Percentiles rank a stretch among this genome's conserved stretches.
Conservation (phyloP, 2,888 invertebrate genomes). For the Yponomeuta cagnagella region DNA sequence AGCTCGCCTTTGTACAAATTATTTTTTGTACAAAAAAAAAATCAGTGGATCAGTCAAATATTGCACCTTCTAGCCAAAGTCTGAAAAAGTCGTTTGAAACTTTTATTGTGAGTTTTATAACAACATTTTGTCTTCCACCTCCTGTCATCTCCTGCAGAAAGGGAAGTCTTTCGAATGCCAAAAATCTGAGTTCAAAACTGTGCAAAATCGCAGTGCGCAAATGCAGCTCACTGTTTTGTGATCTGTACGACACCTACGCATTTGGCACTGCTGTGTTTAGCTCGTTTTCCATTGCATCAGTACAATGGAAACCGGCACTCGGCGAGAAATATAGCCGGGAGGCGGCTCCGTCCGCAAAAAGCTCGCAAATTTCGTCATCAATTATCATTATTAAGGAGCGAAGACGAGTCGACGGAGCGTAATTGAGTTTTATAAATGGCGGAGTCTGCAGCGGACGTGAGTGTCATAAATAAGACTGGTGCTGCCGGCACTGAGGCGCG, state of each 20-base stretch:
- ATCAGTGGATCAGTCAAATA: too few species aligned
- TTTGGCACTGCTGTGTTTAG: background rate
- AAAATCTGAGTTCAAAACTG: too few species aligned
- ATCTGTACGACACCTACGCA: background rate
- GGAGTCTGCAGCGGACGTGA: conserved; percentile 42
- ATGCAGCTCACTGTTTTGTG: too few species aligned
- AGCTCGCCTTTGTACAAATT: too few species aligned
- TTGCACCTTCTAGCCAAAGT: too few species aligned
- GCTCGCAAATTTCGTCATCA: conserved; percentile 75
- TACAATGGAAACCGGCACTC: conserved; percentile 33
- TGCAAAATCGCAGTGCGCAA: too few species aligned
- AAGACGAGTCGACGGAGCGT: conserved; percentile 47
- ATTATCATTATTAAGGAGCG: conserved; percentile 72
- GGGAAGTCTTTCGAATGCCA: too few species aligned
- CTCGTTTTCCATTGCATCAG: background rate
- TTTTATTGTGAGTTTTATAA: too few species aligned
- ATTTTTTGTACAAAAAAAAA: too few species aligned
- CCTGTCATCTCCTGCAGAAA: too few species aligned
- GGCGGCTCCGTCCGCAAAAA: conserved; percentile 69
- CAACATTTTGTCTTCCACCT: too few species aligned
- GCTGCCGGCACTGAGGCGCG: conserved; percentile 13
- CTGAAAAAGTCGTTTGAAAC: too few species aligned
- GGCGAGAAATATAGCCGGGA: conserved; percentile 62
- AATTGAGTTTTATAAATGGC: conserved; percentile 75
- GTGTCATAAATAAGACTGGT: conserved; percentile 18